A percentile compares a stretch with the other conserved stretches of the same genome.
phyloP scores from a whole-genome alignment of 2,888 invertebrate species.

The Macrosoma leucophasiata region DNA sequence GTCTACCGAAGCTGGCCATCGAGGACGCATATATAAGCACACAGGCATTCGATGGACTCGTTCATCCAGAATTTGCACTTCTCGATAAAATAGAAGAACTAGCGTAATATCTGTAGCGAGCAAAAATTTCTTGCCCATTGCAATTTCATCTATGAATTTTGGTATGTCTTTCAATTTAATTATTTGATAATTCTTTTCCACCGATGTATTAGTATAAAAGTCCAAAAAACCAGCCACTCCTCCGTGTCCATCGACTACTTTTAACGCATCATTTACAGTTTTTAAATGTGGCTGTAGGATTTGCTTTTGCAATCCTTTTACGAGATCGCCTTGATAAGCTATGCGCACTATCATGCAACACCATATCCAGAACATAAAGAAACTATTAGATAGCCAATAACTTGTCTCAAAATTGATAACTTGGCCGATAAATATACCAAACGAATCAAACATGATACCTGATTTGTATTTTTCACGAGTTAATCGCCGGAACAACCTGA shows the following conservation, averaged over 20 bases:
- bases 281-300: conserved; percentile 37
- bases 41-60: conserved; percentile 30
- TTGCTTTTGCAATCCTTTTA: conserved; percentile 36
- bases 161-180: conserved; percentile 26
- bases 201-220: conserved; percentile 32
- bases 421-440: conserved; percentile 45
- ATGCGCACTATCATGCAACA: conserved; percentile 46
- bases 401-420: conserved; percentile 34
- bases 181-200: conserved; percentile 29
- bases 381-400: conserved; percentile 34
- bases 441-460: conserved; percentile 31
- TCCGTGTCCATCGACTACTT: conserved; percentile 36
- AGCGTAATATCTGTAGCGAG: conserved; percentile 30
- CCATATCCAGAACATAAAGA: conserved; percentile 50
- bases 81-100: conserved; percentile 21
- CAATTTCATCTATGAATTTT: conserved; percentile 29
- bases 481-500: conserved; percentile 26
- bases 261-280: conserved; percentile 35
- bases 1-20: conserved; percentile 41
- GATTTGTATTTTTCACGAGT: conserved; percentile 15
- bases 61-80: conserved; percentile 36
- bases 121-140: conserved; percentile 38
- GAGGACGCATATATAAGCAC: conserved; percentile 40
- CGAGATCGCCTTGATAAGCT: conserved; percentile 45
- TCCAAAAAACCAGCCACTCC: conserved; percentile 31